Conservation (phyloP, 2,888 invertebrate genomes). For the Aspidiotus destructor region DNA sequence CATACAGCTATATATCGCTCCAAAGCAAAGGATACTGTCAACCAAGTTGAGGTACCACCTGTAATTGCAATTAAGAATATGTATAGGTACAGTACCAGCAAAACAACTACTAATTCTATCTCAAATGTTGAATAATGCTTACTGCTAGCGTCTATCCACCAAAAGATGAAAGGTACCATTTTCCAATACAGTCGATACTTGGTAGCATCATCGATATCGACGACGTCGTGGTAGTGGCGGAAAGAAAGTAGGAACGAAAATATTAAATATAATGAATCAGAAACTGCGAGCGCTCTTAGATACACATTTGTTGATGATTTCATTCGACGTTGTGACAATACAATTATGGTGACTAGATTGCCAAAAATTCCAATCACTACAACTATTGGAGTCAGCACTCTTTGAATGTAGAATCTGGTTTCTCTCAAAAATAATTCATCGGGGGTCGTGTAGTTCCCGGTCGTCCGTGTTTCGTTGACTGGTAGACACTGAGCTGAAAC, state of each 20-base stretch:
- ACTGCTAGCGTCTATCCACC: slow-evolving; percentile 59
- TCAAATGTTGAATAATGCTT: slow-evolving; percentile 41
- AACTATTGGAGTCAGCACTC: slow-evolving; percentile 54
- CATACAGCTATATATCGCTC: slow-evolving; percentile 67
- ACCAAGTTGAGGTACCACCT: slow-evolving; percentile 60
- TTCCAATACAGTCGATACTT: slow-evolving; percentile 51
- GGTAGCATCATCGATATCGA: slow-evolving; percentile 41
- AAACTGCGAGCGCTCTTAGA: slow-evolving; percentile 60
- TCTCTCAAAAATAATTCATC: slow-evolving; percentile 36
- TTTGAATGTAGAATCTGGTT: slow-evolving; percentile 49
- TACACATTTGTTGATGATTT: slow-evolving; percentile 65
- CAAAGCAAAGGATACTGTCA: slow-evolving; percentile 64
- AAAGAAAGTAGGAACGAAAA: slow-evolving; percentile 55
- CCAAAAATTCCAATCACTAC: slow-evolving; percentile 59
- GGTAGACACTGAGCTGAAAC: slow-evolving; percentile 17
- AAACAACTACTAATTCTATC: background rate
- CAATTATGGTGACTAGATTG: slow-evolving; percentile 50
- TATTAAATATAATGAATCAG: slow-evolving; percentile 59
- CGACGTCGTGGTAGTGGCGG: slow-evolving; percentile 50
- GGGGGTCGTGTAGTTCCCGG: slow-evolving; percentile 10
- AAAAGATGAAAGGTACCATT: slow-evolving; percentile 51
- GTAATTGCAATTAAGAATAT: slow-evolving; percentile 34
- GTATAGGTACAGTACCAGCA: background rate
- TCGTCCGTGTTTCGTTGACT: slow-evolving; percentile 1
- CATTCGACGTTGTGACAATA: slow-evolving; percentile 55